phyloP scores from a whole-genome alignment of 2,113 vertebrate genomes.

The Clarias macrocephalus region DNA sequence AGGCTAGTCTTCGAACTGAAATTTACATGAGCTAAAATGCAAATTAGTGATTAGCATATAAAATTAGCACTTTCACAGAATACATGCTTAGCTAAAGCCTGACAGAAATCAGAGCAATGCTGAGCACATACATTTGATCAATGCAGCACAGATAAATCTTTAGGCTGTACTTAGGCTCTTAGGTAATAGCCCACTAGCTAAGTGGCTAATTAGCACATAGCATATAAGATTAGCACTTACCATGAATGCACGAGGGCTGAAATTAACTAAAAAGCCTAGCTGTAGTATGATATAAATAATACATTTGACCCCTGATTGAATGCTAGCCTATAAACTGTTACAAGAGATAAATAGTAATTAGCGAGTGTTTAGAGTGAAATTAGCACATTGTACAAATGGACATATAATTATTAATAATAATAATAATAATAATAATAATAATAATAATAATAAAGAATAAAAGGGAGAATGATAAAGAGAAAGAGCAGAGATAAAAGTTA shows the following conservation, averaged over 20 bases:
- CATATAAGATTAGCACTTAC: neutral
- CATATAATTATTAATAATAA: neutral
- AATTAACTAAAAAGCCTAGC: neutral
- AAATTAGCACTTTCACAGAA: neutral
- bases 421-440: too few relatives aligned
- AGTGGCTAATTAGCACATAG: neutral
- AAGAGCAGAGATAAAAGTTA: neutral
- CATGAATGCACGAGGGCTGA: neutral
- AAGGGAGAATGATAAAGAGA: neutral
- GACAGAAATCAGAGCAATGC: neutral
- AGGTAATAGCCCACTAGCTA: neutral
- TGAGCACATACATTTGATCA: neutral
- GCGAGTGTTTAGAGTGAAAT: neutral
- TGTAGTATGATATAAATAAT: too few relatives aligned
- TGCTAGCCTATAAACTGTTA: too few relatives aligned
- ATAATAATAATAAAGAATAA: neutral
- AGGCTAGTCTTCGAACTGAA: neutral
- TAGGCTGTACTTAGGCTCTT: neutral
- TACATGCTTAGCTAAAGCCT: neutral
- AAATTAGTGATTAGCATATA: neutral
- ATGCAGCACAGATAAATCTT: neutral
- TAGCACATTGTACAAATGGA: neutral
- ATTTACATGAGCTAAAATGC: neutral
- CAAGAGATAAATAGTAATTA: neutral
- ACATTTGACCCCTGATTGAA: neutral